phyloP scores from a whole-genome alignment of 2,888 invertebrate genomes.

The Torymus aiolomorphi region DNA sequence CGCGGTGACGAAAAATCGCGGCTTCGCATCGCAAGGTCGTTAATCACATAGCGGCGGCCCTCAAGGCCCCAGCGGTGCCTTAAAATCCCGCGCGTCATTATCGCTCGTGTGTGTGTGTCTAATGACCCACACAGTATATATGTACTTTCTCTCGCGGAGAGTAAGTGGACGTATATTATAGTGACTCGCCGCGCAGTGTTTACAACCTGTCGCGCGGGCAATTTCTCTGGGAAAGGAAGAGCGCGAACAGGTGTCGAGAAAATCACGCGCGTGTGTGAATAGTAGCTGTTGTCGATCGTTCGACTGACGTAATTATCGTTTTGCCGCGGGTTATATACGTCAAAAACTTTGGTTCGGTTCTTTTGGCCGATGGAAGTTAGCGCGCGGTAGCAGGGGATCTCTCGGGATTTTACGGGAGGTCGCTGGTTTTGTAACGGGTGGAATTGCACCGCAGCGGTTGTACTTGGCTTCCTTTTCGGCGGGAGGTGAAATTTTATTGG shows the following conservation, averaged over 20 bases:
- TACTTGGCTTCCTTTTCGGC: conserved; percentile 62
- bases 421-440: background rate
- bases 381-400: no score
- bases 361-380: no score
- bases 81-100: background rate
- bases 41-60: conserved; percentile 21
- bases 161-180: background rate
- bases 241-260: background rate
- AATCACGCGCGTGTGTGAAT: no score
- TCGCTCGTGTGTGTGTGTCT: background rate
- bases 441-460: conserved; percentile 7
- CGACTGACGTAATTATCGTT: conserved; percentile 34
- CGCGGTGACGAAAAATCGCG: conserved; percentile 32
- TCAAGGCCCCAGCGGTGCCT: conserved; percentile 23
- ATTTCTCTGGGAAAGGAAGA: conserved; percentile 51
- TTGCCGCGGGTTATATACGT: no score
- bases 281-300: no score
- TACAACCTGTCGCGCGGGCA: conserved; percentile 51
- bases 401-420: no score
- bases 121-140: no score
- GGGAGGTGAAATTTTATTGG: conserved; percentile 25
- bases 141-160: conserved; percentile 46
- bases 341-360: no score
- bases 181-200: conserved; percentile 46
- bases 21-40: conserved; percentile 24